These are phyloP conservation scores for Latrodectus elegans DNA, from an alignment of 2,888 invertebrate species.

Conservation along the genomic window DNA sequence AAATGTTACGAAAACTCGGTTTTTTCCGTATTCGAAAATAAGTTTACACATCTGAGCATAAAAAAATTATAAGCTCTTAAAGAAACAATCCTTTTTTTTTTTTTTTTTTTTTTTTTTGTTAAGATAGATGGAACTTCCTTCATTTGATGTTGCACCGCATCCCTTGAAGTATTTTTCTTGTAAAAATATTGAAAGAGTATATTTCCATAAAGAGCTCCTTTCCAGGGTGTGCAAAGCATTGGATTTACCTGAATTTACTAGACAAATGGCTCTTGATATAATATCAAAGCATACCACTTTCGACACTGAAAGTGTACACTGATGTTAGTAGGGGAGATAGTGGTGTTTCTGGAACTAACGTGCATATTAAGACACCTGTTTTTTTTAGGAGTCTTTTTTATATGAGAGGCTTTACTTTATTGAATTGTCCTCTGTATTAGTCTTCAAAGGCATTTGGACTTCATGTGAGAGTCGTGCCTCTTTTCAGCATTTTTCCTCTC, in stretches of 20 bases:
- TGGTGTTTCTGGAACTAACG: not conserved
- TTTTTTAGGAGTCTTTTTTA: not conserved
- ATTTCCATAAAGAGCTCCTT: not conserved
- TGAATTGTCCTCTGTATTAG: not conserved
- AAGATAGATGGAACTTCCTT: not conserved
- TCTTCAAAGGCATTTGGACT: not conserved
- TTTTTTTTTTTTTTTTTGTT: not conserved
- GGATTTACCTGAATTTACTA: not conserved
- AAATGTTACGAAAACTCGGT: no score
- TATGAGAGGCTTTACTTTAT: not conserved
- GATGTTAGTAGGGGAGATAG: not conserved
- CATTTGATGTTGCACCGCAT: not conserved
- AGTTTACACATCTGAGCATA: not conserved
- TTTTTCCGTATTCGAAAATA: no score
- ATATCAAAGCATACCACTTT: not conserved
- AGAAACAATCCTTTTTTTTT: not conserved
- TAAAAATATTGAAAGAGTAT: not conserved
- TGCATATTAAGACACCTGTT: not conserved
- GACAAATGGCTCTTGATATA: not conserved
- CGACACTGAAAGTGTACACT: not conserved
- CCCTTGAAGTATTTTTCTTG: not conserved
- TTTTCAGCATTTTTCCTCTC: not conserved
- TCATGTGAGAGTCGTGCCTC: not conserved
- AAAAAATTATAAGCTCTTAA: not conserved
- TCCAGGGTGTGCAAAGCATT: not conserved